Evolutionary conservation across 2,797 vertebrate genomes (phyloP).

Genomic region (Xyrichtys novacula): DNA sequence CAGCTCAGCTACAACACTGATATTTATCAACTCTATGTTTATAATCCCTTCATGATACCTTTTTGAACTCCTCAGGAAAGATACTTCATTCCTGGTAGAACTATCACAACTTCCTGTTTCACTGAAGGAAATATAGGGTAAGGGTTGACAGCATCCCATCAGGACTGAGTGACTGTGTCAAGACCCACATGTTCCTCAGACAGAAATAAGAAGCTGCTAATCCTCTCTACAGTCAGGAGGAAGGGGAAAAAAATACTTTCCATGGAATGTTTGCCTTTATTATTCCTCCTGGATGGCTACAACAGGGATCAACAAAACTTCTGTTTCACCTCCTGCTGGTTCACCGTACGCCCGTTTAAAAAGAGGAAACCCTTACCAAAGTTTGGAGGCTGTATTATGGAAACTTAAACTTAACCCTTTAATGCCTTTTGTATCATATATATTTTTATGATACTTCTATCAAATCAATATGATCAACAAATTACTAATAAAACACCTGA

Average conservation of each 20-base stretch:
- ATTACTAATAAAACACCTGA: no score
- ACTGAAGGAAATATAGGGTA: constrained; percentile 46
- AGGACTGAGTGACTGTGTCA: constrained; percentile 28
- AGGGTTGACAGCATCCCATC: constrained; percentile 47
- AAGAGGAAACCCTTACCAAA: constrained; percentile 4
- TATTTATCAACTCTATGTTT: background rate
- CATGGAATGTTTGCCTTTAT: constrained; percentile 56
- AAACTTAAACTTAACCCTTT: no score
- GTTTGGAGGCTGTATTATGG: no score
- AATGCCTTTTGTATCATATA: no score
- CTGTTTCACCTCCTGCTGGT: constrained; percentile 8
- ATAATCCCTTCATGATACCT: constrained; percentile 1
- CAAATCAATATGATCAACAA: no score
- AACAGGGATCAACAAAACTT: constrained; percentile 39
- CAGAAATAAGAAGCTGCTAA: constrained; percentile 48
- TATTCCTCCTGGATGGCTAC: constrained; percentile 38
- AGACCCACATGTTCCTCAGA: constrained; percentile 24
- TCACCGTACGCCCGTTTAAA: background rate
- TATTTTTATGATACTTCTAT: no score
- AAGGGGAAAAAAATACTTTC: constrained; percentile 27
- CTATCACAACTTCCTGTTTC: constrained; percentile 58
- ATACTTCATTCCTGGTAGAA: constrained; percentile 43
- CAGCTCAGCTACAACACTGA: background rate
- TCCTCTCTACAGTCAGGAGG: constrained; percentile 38
- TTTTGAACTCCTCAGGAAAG: constrained; percentile 2